A percentile compares a stretch with the other conserved stretches of the same genome.
Evolutionary conservation across 2,888 invertebrate species (phyloP).

Genomic region (Netelia virgata): DNA sequence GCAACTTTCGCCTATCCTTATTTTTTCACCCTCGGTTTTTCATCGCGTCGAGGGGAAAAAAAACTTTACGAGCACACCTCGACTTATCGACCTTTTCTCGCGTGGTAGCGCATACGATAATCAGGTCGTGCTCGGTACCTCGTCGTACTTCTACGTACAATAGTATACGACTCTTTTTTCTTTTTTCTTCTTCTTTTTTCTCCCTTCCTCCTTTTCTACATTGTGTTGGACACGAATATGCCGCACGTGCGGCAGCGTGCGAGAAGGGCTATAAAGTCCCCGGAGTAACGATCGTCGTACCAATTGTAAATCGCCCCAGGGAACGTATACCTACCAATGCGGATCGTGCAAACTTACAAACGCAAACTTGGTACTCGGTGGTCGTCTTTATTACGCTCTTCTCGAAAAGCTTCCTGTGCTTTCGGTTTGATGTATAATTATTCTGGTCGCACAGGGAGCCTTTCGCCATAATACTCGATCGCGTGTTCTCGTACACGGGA

Average conservation of each 20-base stretch:
- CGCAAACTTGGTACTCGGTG: neutral
- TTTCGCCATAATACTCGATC: neutral
- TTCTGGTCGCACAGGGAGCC: neutral
- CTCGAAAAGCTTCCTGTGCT: neutral
- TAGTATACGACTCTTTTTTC: constrained; percentile 43
- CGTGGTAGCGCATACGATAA: constrained; percentile 70
- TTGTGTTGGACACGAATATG: constrained; percentile 59
- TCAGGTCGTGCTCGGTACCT: constrained; percentile 67
- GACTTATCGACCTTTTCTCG: constrained; percentile 69
- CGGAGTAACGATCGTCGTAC: constrained; percentile 34
- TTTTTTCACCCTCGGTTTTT: neutral
- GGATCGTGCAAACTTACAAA: neutral
- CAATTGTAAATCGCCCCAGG: constrained; percentile 11
- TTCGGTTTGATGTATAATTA: neutral
- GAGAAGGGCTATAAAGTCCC: constrained; percentile 23
- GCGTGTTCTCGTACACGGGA: neutral
- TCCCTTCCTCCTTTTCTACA: constrained; percentile 24
- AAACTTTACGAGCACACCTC: constrained; percentile 58
- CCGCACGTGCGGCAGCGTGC: neutral
- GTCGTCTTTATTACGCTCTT: neutral
- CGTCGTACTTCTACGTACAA: constrained; percentile 42
- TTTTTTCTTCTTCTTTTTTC: neutral
- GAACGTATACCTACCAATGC: neutral
- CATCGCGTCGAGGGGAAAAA: constrained; percentile 54
- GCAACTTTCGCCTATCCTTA: neutral